Evolutionary conservation across 2,113 vertebrate species (phyloP), one percentile per base, ranked within the genome.

Genomic region (Circaetus cinerascens): DNA sequence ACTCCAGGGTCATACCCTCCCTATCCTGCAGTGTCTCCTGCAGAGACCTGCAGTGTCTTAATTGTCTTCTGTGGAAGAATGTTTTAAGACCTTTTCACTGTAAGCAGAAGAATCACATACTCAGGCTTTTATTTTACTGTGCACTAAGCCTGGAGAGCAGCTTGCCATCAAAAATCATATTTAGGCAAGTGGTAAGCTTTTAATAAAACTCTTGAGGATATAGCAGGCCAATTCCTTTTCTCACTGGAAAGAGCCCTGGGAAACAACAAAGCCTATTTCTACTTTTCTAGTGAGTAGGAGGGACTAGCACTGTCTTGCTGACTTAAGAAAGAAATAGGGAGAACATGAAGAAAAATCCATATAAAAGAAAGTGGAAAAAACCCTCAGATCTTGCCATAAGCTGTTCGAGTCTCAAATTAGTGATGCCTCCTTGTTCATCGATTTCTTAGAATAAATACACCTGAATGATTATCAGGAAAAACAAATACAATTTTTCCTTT

Each of bases 1-100:
- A 1, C 81, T 53, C 50, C 56, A 86, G 46, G 94, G 95, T 96
- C 96, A 92, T 59, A 73, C 36, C 91, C 95, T 97, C 96, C 91
- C 83, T 81, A 59, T 67, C 64, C 68, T 81, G 59, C 38, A 62
- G 59, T 93, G 68, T 95, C 67, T 88, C 43, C 69, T 76, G 82
- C 38, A 38, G 38, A 38, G 8, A 38, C 38, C 38, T 38, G 38
- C 38, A 38, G 38, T 38, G 38, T 38, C 90, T 84, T 92, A 88
- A 63, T 90, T 92, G 68, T 91, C 23, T 83, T 92, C 90, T 60
- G 2, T 30, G 57, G 48, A 82, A 88, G 57, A 88, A 60, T 86
- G n/a, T 77, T 94, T 95, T 77, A 67, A 59, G 81, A 23, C 51
- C 38, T 86, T 67, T 94, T 34, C 30, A 27, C 21, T 50, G 26